A percentile compares a stretch with the other conserved stretches of the same genome.
These are phyloP conservation scores for Notodonta ziczac DNA, from an alignment of 2,888 invertebrate genomes.

Conservation along the genomic window DNA sequence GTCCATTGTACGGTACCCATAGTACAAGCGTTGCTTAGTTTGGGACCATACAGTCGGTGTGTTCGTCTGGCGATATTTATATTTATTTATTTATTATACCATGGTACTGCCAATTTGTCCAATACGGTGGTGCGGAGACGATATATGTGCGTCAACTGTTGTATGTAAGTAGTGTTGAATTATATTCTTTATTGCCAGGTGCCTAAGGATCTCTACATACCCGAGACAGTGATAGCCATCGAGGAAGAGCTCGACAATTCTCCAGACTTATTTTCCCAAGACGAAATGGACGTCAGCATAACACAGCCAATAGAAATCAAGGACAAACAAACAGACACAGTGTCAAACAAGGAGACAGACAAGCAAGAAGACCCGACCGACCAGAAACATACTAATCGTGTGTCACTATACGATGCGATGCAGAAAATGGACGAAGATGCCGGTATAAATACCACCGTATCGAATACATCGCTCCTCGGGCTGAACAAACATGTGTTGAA, in stretches of 20 bases:
- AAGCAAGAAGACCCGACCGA: slow-evolving; percentile 8
- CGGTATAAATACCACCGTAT: slow-evolving; percentile 42
- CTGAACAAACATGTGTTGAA: slow-evolving; percentile 17
- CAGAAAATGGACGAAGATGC: slow-evolving; percentile 24
- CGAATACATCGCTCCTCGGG: slow-evolving; percentile 45
- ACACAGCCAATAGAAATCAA: slow-evolving; percentile 42
- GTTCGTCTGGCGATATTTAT: too few relatives aligned
- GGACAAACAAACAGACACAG: slow-evolving; percentile 42
- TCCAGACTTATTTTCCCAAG: slow-evolving; percentile 66
- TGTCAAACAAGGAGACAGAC: slow-evolving; percentile 6
- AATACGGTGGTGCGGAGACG: too few relatives aligned
- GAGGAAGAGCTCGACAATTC: slow-evolving; percentile 40
- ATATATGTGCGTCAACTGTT: too few relatives aligned
- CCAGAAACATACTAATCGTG: not conserved
- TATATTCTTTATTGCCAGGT: slow-evolving; percentile 50
- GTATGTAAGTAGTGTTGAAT: too few relatives aligned
- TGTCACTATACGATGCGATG: slow-evolving; percentile 34
- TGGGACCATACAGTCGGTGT: too few relatives aligned
- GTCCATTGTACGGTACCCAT: too few relatives aligned
- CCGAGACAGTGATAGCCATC: slow-evolving; percentile 18
- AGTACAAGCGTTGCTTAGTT: too few relatives aligned
- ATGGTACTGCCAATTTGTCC: too few relatives aligned
- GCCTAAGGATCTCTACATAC: slow-evolving; percentile 28
- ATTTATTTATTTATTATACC: too few relatives aligned
- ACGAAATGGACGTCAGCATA: slow-evolving; percentile 47